Evolutionary conservation across 2,797 vertebrate species (phyloP).

Genomic region (Netta rufina): DNA sequence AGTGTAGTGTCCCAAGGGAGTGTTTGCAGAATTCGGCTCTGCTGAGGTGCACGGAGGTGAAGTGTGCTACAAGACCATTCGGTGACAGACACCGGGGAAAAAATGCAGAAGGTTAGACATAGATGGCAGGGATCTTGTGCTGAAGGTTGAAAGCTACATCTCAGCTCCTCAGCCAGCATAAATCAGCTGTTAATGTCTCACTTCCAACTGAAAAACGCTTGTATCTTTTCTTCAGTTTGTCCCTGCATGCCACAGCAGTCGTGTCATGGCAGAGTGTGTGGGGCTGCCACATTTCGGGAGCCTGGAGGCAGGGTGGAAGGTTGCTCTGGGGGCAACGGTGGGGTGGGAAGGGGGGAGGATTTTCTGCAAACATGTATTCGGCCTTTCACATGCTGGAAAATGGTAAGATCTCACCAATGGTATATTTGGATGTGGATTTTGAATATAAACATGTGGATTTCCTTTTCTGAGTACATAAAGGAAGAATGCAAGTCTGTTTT

Average conservation of each 20-base stretch:
- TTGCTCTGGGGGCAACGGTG: not conserved
- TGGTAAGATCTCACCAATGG: conserved; percentile 35
- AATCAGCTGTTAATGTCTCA: not conserved
- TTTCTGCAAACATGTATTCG: not conserved
- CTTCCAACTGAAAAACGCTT: not conserved
- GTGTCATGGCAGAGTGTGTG: accelerated
- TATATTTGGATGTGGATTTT: conserved; percentile 51
- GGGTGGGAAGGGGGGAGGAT: not conserved
- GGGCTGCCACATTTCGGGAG: not conserved
- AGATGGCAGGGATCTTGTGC: not conserved
- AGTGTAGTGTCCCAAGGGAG: not conserved
- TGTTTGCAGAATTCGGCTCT: not conserved
- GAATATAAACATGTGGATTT: conserved; percentile 65
- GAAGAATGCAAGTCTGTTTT: conserved; percentile 63
- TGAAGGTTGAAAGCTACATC: not conserved
- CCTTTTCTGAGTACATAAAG: conserved; percentile 47
- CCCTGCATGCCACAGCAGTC: accelerated
- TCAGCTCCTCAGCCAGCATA: not conserved
- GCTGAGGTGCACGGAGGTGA: not conserved
- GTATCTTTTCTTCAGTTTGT: not conserved
- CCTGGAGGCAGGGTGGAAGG: not conserved
- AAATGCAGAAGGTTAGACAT: not conserved
- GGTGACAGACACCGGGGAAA: not conserved
- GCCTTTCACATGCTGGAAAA: not conserved
- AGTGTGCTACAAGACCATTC: not conserved